Evolutionary conservation across 2,888 invertebrate genomes (phyloP).

Genomic region (Morpho deidamia): DNA sequence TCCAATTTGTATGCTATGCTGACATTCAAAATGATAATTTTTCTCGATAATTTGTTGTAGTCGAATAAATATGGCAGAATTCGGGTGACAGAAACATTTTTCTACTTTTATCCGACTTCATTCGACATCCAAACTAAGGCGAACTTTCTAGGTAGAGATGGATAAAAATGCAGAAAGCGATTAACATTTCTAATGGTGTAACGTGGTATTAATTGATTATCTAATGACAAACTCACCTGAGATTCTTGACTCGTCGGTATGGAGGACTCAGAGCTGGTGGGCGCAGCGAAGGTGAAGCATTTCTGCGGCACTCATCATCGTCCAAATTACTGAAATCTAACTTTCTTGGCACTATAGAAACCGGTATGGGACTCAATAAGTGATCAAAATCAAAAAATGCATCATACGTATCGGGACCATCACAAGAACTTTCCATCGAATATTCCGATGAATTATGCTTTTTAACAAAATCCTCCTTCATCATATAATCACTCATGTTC

Average conservation of each 20-base stretch:
- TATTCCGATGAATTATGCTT: slow-evolving; percentile 73
- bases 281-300: slow-evolving; percentile 41
- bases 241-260: slow-evolving; percentile 78
- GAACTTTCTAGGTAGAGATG: not conserved
- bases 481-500: slow-evolving; percentile 68
- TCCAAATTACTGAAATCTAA: slow-evolving; percentile 73
- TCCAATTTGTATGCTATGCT: too few species aligned
- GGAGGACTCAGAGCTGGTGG: slow-evolving; percentile 68
- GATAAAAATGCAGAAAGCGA: not conserved
- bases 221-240: slow-evolving; percentile 56
- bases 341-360: slow-evolving; percentile 77
- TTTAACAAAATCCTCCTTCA: slow-evolving; percentile 55
- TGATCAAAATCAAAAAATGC: slow-evolving; percentile 70
- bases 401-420: slow-evolving; percentile 81
- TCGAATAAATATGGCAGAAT: too few species aligned
- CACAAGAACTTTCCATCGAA: slow-evolving; percentile 80
- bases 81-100: too few species aligned
- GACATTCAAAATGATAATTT: too few species aligned
- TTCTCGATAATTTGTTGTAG: too few species aligned
- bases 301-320: slow-evolving; percentile 62
- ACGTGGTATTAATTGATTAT: slow-evolving; percentile 45
- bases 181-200: slow-evolving; percentile 9
- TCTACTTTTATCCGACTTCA: too few species aligned
- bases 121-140: not conserved
- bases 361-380: slow-evolving; percentile 72